Evolutionary conservation across 2,888 invertebrate species (phyloP).

Genomic region (Agrochola circellaris): DNA sequence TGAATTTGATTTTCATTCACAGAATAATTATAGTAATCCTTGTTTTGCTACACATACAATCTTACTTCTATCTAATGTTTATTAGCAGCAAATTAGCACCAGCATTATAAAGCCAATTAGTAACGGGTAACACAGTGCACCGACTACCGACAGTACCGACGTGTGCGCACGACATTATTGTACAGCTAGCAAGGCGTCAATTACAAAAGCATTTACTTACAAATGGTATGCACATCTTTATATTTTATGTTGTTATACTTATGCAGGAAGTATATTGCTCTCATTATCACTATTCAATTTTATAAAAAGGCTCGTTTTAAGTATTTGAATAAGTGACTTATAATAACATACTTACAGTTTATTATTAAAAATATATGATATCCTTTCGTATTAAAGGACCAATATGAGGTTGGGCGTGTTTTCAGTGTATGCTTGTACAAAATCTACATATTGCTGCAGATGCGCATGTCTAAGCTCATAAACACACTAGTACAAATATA

Average conservation of each 20-base stretch:
- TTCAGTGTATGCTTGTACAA: not conserved
- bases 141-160: constrained; percentile 31
- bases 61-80: constrained; percentile 51
- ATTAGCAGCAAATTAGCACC: constrained; percentile 74
- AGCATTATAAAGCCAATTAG: constrained; percentile 65
- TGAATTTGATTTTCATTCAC: constrained; percentile 25
- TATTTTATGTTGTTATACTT: constrained; percentile 10
- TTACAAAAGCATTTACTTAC: constrained; percentile 44
- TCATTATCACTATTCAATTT: constrained; percentile 43
- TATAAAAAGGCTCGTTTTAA: constrained; percentile 21
- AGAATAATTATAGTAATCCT: not conserved
- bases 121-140: constrained; percentile 23
- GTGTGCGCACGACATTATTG: constrained; percentile 28
- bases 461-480: not conserved
- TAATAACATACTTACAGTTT: constrained; percentile 5
- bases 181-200: constrained; percentile 23
- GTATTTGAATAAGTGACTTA: constrained; percentile 17
- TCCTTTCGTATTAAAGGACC: constrained; percentile 13
- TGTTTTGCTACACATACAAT: constrained; percentile 42
- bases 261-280: constrained; percentile 46
- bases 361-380: constrained; percentile 21
- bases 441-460: not conserved
- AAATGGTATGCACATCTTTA: constrained; percentile 29
- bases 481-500: not conserved
- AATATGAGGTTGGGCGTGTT: not conserved